Evolutionary conservation across 2,888 invertebrate genomes (phyloP), one percentile per base, ranked within the genome.

Genomic region (Lycaena phlaeas): DNA sequence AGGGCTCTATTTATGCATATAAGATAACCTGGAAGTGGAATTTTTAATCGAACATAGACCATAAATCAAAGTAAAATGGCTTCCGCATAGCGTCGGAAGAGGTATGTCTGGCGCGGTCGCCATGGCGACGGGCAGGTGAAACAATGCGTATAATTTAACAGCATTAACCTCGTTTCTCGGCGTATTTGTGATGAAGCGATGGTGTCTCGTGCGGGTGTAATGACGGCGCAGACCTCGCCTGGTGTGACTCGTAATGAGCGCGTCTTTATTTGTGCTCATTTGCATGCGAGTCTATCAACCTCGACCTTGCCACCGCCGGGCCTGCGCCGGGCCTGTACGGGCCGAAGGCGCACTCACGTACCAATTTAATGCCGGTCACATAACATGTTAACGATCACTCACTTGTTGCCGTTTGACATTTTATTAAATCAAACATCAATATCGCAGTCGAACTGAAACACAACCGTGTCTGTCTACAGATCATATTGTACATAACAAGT

Each of bases 231-330:
- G 66, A 64, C 65, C 62, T 56, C 55, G 62, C 57, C 61, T 68
- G 65, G 65, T 68, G 69, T 66, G 57, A 65, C 58, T 62, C 64
- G 73, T 79, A 78, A 79, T 77, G 75, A 79, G 68, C 64, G 64
- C 64, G 69, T 72, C 73, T 76, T 78, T 81, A 79, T n/a, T n/a
- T 79, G 76, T 75, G 54, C 53, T 64, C 72, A 79, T 82, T 84
- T 81, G 68, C 79, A 81, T 81, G 68, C 70, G 59, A 56, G 71
- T 70, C 65, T 67, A 67, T 68, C 66, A 61, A 64, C 64, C 67
- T 64, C 78, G 81, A 39, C 22, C 39, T 29, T 25, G 39, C 22
- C 39, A 30, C 14, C 5, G n/a, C n/a, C n/a, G n/a, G n/a, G n/a
- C n/a, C n/a, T n/a, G n/a, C n/a, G n/a, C n/a, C n/a, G n/a, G n/a